Evolutionary conservation across 2,888 invertebrate genomes (phyloP).

Genomic region (Loripinus fragilis): DNA sequence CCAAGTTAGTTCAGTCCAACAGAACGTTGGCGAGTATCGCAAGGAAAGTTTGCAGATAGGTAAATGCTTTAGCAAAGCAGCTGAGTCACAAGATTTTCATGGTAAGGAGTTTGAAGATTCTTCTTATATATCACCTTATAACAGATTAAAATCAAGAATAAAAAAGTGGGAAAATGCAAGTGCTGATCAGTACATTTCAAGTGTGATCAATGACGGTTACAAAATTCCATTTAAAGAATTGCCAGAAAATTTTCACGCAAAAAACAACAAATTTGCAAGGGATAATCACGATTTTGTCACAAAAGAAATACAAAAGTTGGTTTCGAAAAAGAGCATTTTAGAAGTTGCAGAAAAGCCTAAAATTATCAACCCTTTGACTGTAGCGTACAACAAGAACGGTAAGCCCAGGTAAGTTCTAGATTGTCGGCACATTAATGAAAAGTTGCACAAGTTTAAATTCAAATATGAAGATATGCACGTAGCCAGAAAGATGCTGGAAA

Average conservation of each 20-base stretch:
- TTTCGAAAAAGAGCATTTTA: background rate
- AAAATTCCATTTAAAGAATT: conserved; percentile 16
- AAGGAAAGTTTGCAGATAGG: too few species aligned
- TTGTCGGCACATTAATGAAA: conserved; percentile 2
- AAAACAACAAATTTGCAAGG: conserved; percentile 14
- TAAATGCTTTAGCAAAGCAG: too few species aligned
- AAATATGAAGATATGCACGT: conserved; percentile 18
- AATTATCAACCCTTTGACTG: background rate
- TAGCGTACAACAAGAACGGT: background rate
- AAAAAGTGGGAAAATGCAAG: background rate
- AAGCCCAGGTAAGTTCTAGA: conserved; percentile 16
- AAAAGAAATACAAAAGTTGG: background rate
- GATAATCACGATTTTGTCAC: conserved; percentile 10
- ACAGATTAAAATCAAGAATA: background rate
- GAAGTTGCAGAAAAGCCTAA: background rate
- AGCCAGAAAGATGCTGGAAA: conserved; percentile 13
- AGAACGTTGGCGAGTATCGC: too few species aligned
- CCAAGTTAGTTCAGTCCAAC: background rate
- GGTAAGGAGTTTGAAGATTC: too few species aligned
- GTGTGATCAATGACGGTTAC: conserved; percentile 6
- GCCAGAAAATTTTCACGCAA: background rate
- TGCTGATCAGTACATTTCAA: background rate
- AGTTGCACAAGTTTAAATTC: background rate
- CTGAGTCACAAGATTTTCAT: too few species aligned
- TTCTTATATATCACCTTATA: background rate